phyloP scores from a whole-genome alignment of 2,888 invertebrate genomes.

The Brachynemurus nebulosus region DNA sequence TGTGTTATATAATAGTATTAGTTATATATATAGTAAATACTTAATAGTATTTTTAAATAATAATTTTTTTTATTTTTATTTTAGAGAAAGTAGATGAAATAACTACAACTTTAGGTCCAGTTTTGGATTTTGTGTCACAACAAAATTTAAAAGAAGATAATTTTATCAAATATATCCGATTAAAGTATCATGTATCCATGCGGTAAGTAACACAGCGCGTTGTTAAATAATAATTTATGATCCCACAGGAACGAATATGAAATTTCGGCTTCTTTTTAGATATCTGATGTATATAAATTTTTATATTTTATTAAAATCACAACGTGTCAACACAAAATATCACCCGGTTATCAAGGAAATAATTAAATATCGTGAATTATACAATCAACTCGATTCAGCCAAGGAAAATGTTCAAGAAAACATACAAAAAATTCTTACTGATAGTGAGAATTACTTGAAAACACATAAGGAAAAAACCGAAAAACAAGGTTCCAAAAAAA shows the following conservation, averaged over 20 bases:
- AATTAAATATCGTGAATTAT: constrained; percentile 62
- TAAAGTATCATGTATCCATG: constrained; percentile 44
- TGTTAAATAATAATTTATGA: background rate
- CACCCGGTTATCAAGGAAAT: constrained; percentile 86
- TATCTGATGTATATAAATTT: constrained; percentile 78
- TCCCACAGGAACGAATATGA: background rate
- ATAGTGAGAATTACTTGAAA: constrained; percentile 4
- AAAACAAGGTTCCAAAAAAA: constrained; percentile 21
- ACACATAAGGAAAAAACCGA: constrained; percentile 12
- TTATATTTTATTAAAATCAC: constrained; percentile 72
- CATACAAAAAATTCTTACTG: constrained; percentile 43
- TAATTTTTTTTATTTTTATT: constrained; percentile 14
- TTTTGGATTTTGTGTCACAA: constrained; percentile 46
- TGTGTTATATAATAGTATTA: no score
- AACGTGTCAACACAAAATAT: constrained; percentile 52
- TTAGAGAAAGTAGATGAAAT: constrained; percentile 4
- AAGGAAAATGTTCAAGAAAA: constrained; percentile 52
- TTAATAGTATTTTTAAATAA: background rate
- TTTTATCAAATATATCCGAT: constrained; percentile 55
- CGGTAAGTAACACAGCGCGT: background rate
- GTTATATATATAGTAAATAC: background rate
- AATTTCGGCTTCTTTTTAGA: constrained; percentile 36
- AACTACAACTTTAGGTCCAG: constrained; percentile 45
- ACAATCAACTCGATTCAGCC: constrained; percentile 60
- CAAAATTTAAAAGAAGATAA: constrained; percentile 47